Base-by-base conservation (phyloP, 2,888 invertebrate genomes). In the Serripes groenlandicus region DNA sequence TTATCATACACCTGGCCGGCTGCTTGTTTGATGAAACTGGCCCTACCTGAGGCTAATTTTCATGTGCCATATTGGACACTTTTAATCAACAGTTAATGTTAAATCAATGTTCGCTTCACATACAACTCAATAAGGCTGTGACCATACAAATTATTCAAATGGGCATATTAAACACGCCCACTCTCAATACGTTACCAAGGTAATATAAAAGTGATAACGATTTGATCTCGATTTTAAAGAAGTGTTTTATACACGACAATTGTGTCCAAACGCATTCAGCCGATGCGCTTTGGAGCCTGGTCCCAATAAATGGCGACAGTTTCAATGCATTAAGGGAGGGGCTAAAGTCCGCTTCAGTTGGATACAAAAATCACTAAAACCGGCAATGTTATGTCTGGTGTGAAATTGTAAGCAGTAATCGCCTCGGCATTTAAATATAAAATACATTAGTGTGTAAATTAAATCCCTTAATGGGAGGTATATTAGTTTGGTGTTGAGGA, bases 101-200 rank as follows among this genome's bases (percentile, higher is more conserved):
- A 66, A 66, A 66, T 66, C 66, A 66, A 66, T 66, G 37, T 66
- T 42, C 66, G 66, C 66, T 66, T 66, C 66, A 66, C 37, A 66
- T 21, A 26, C n/a, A 66, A 37, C 30, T 66, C 66, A 28, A 23
- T 42, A 42, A 66, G 42, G 66, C 66, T 66, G 66, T 66, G 66
- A n/a, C 66, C 35, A 66, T 66, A 66, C 66, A 66, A 66, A 66
- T 66, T 66, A 66, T 66, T 66, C 66, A 66, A 66, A 66, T 66
- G 15, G 66, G 23, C 35, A 15, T 37, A 42, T 11, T 42, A 28
- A n/a, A 11, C 37, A 7, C 66, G 66, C 66, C 66, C 42, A 7
- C 32, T 66, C 42, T 42, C 66, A 66, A 66, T 66, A 66, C 66
- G 66, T 66, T 66, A 66, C 66, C 66, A 66, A 42, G 66, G 66